Base-by-base conservation (phyloP, 2,888 invertebrate genomes). In the Aspidiotus destructor region DNA sequence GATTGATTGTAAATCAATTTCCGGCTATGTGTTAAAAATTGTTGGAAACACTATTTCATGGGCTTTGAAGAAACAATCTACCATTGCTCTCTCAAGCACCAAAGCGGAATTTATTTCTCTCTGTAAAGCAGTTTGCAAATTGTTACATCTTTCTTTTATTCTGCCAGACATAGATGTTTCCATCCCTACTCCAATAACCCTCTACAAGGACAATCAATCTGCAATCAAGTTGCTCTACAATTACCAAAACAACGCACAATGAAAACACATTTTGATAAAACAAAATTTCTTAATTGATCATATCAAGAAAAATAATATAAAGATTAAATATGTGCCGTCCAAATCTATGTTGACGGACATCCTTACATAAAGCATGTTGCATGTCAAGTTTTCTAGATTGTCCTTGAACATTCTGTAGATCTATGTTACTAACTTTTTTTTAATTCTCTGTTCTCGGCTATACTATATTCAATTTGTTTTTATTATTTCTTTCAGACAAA, bases 1-100 rank as follows among this genome's bases (percentile, higher is more conserved):
- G 10, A 57, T 15, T 57, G 65, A 64, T 54, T 11, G 65, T n/a
- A 64, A 57, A 41, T 64, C 65, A 41, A 17, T 41, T 8, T 58
- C 65, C n/a, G 65, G 65, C n/a, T 40, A 28, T 15, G 11, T 64
- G 7, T 62, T 57, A n/a, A 62, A 64, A 28, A 11, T 64, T 28
- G 9, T 28, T 13, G 13, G 53, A 52, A 16, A 64, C 61, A 10
- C 53, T 17, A 57, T 64, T 15, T 64, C 15, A 9, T 64, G 65
- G 53, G 7, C 8, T 13, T 44, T n/a, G 8, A 48, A 53, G 28
- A 63, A 63, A 44, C 63, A 63, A 53, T 58, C 8, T 10, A 28
- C 52, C 13, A 58, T 64, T 8, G 65, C 65, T 17, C 65, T 64
- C 8, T 58, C 54, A 10, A 40, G 40, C 11, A 16, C 28, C 15